phyloP scores from a whole-genome alignment of 64 coral and sea anemone species.

The Montipora foliosa region DNA sequence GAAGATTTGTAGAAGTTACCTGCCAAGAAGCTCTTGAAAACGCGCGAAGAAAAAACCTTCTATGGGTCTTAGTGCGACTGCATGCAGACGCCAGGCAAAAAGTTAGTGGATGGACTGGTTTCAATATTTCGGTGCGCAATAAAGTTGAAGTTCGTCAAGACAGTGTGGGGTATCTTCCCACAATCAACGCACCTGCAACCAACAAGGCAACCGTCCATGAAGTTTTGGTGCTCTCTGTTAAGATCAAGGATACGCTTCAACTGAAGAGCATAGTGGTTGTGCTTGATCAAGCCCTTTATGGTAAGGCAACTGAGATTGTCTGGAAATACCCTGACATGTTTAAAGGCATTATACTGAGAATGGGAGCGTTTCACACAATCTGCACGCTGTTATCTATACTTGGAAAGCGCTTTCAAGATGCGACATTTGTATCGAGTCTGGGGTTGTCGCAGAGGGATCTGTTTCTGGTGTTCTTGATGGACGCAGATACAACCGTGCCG shows the following conservation, averaged over 20 bases:
- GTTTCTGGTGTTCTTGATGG: conserved; percentile 48
- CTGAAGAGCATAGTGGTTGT: neutral
- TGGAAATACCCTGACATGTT: too few relatives aligned
- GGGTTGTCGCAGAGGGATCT: conserved; percentile 36
- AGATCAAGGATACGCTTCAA: neutral
- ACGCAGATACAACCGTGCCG: conserved; percentile 44
- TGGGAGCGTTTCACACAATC: too few relatives aligned
- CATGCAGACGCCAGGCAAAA: neutral
- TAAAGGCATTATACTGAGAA: too few relatives aligned
- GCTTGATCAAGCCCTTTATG: too few relatives aligned
- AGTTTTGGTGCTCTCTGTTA: neutral
- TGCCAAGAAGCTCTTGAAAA: conserved; percentile 28
- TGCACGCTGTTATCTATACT: too few relatives aligned
- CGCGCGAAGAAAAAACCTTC: conserved; percentile 60
- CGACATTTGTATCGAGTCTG: conserved; percentile 42
- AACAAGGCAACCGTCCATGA: neutral
- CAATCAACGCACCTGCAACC: neutral
- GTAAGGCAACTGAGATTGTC: too few relatives aligned
- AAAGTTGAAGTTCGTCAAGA: neutral
- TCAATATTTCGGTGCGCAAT: neutral
- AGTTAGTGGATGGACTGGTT: neutral
- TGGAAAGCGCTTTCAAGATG: too few relatives aligned
- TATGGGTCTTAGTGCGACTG: conserved; percentile 59
- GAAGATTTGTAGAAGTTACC: conserved; percentile 48
- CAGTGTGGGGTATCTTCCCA: neutral